Evolutionary conservation across 2,797 vertebrate species (phyloP).

Genomic region (Cryptoblepharus egeriae): DNA sequence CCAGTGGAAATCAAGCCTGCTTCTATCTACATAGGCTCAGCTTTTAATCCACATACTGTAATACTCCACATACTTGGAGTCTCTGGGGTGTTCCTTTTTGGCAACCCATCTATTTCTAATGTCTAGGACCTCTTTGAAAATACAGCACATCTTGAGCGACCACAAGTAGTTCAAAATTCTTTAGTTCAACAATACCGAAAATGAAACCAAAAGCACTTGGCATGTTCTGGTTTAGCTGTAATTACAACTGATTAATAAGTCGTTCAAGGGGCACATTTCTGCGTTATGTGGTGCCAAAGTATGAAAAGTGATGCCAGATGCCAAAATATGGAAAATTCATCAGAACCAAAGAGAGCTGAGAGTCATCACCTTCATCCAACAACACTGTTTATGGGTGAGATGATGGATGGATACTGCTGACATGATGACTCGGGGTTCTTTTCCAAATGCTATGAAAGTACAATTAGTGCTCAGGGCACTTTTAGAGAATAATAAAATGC

Average conservation of each 20-base stretch:
- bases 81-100: not conserved
- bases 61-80: not conserved
- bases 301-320: not conserved
- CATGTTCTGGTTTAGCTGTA: not conserved
- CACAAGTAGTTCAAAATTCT: not conserved
- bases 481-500: not conserved
- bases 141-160: not conserved
- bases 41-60: too few species aligned
- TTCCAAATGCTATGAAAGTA: not conserved
- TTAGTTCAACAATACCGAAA: not conserved
- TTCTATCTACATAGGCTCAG: not conserved
- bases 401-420: constrained; percentile 13
- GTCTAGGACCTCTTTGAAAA: not conserved
- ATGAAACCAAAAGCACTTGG: not conserved
- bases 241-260: not conserved
- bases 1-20: not conserved
- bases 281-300: too few species aligned
- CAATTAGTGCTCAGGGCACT: not conserved
- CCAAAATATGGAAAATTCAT: not conserved
- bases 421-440: not conserved
- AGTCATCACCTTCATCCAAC: not conserved
- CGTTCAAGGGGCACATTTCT: not conserved
- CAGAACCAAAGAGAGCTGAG: not conserved
- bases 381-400: not conserved
- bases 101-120: not conserved